These are phyloP conservation scores for Rostratula benghalensis DNA, from an alignment of 2,113 vertebrate genomes.

Conservation along the genomic window DNA sequence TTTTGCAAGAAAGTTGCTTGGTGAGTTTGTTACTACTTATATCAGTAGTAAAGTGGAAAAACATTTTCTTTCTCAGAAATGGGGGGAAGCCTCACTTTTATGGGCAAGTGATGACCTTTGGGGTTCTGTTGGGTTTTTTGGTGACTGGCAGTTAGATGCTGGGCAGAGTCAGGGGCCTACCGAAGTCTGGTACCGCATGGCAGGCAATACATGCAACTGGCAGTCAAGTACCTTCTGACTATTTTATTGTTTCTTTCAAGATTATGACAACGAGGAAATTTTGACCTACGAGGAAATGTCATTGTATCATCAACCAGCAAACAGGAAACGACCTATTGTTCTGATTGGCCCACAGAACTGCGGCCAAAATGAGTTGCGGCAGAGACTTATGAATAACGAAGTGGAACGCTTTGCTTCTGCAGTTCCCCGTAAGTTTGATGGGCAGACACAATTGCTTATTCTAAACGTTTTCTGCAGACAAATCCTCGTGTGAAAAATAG, in stretches of 20 bases:
- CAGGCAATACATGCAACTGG: neutral
- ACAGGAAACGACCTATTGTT: conserved; percentile 89
- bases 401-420: conserved; percentile 89
- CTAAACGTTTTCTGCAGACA: neutral
- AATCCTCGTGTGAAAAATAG: neutral
- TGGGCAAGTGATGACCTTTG: neutral
- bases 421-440: conserved; percentile 84
- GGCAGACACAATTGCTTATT: neutral
- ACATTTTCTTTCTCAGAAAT: neutral
- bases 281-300: conserved; percentile 98
- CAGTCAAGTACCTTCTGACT: neutral
- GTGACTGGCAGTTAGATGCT: neutral
- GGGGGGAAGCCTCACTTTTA: neutral
- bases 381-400: conserved; percentile 86
- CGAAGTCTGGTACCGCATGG: neutral
- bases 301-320: conserved; percentile 93
- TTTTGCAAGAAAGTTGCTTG: neutral
- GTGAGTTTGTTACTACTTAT: neutral
- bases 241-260: conserved; percentile 66
- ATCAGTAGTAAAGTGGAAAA: neutral
- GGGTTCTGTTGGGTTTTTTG: neutral
- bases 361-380: conserved; percentile 90
- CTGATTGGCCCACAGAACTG: conserved; percentile 91
- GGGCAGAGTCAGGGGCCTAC: neutral
- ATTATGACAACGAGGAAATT: conserved; percentile 92